Base-by-base conservation (phyloP, 2,797 vertebrate genomes). In the Cyclopterus lumpus region DNA sequence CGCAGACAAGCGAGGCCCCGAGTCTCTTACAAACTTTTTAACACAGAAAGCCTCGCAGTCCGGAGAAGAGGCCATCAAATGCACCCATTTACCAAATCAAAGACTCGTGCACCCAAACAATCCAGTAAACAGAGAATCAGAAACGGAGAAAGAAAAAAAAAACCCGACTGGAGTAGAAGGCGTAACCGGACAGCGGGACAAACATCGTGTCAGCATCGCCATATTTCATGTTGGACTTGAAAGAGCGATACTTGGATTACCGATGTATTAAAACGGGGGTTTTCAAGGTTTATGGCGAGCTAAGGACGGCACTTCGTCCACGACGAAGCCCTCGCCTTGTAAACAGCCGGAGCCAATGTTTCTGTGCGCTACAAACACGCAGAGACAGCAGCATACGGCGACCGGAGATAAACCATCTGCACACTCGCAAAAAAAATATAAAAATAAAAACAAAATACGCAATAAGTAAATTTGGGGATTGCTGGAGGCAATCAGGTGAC, bases 341-440 rank as follows among this genome's bases (percentile, higher is more conserved):
- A 75, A 89, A 81, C 89, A 91, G 82, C 86, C 77, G 80, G 63
- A 77, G 69, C 20, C 36, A 6, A 55, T 84, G 89, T 84, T 89
- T 88, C 76, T 80, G 79, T 54, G 54, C 66, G 28, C 61, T 75
- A 40, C 65, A 84, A 89, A 89, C 84, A 83, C 63, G 67, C 49
- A 40, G 14, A 66, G 49, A 77, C 40, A 61, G 63, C 26, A 44
- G 74, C 75, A 59, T 60, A n/a, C n/a, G n/a, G 40, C 57, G 66
- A 78, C 44, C 40, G 57, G 69, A 80, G n/a, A 55, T 34, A 73
- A 85, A 83, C 34, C 86, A 88, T 81, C 81, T 87, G 86, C 62
- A 46, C 36, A 22, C 53, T 32, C 32, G 6, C 1, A 32, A 32
- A 8, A 8, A 32, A 32, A 7, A 4, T 40, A 53, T 46, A n/a